Evolutionary conservation across 2,113 vertebrate species (phyloP).

Genomic region (Oxygymnocypris stewartii): DNA sequence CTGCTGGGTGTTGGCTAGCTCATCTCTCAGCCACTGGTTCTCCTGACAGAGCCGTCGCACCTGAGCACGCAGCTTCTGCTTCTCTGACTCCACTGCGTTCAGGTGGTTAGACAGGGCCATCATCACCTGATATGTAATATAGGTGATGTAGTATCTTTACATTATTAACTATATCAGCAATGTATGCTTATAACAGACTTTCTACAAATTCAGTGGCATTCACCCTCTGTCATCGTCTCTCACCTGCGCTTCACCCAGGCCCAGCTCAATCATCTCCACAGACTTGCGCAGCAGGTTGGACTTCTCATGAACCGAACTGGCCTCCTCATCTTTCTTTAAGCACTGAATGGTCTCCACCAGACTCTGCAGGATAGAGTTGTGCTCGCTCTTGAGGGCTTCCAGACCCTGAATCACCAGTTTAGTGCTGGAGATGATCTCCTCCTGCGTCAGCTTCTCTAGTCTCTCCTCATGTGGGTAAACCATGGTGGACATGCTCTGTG

Average conservation of each 20-base stretch:
- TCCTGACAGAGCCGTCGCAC: slow-evolving; percentile 94
- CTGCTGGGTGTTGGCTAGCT: slow-evolving; percentile 94
- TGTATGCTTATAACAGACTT: neutral
- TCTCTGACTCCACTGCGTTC: slow-evolving; percentile 85
- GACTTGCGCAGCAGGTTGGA: slow-evolving; percentile 83
- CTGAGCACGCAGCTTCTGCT: slow-evolving; percentile 88
- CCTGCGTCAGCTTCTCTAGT: slow-evolving; percentile 84
- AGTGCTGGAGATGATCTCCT: slow-evolving; percentile 86
- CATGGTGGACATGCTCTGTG: slow-evolving; percentile 77
- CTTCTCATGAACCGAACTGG: slow-evolving; percentile 85
- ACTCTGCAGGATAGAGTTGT: slow-evolving; percentile 84
- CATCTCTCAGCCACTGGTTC: slow-evolving; percentile 95
- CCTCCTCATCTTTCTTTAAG: slow-evolving; percentile 86
- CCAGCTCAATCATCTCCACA: slow-evolving; percentile 88
- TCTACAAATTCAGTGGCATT: neutral
- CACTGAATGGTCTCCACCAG: slow-evolving; percentile 85
- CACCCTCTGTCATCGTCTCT: neutral
- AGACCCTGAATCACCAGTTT: slow-evolving; percentile 85
- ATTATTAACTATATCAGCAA: neutral
- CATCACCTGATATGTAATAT: slow-evolving; percentile 77
- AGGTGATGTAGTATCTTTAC: neutral
- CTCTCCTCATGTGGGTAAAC: slow-evolving; percentile 81
- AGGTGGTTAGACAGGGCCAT: slow-evolving; percentile 84
- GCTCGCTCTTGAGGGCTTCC: slow-evolving; percentile 86
- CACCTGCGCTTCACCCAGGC: slow-evolving; percentile 87